Evolutionary conservation across 2,888 invertebrate genomes (phyloP).

Genomic region (Caenorhabditis afra): DNA sequence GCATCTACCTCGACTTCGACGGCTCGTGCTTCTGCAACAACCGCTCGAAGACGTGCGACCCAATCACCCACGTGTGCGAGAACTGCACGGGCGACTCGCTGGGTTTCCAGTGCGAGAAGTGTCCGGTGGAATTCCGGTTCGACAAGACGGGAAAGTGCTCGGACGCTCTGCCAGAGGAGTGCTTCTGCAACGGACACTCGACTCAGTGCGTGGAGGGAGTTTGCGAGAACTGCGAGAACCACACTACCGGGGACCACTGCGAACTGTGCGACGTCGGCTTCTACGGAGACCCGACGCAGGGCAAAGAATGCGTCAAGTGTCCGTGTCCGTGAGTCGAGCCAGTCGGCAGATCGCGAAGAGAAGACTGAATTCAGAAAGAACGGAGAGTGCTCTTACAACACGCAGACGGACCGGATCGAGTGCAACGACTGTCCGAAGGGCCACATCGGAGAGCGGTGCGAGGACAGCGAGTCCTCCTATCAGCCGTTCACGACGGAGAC

Average conservation of each 20-base stretch:
- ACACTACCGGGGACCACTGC: conserved; percentile 82
- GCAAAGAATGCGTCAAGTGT: conserved; percentile 93
- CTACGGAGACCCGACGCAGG: conserved; percentile 92
- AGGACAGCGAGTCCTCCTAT: conserved; percentile 43
- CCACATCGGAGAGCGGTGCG: conserved; percentile 61
- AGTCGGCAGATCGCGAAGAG: no score
- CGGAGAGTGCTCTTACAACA: conserved; percentile 60
- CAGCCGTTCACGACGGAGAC: conserved; percentile 43
- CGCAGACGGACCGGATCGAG: conserved; percentile 41
- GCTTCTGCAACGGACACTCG: conserved; percentile 64
- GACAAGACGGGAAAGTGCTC: conserved; percentile 28
- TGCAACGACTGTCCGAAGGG: conserved; percentile 63
- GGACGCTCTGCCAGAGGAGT: conserved; percentile 15
- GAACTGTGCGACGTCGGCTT: conserved; percentile 86
- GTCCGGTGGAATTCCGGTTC: conserved; percentile 16
- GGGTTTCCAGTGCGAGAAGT: conserved; percentile 88
- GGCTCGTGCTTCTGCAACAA: conserved; percentile 64
- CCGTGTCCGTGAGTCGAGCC: conserved; percentile 88
- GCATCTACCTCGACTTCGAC: conserved; percentile 66
- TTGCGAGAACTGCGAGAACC: conserved; percentile 82
- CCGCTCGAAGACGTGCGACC: conserved; percentile 50
- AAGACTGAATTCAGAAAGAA: conserved; percentile 58
- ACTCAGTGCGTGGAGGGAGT: conserved; percentile 45
- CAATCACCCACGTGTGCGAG: conserved; percentile 91
- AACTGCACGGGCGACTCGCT: conserved; percentile 96